Percentiles rank a stretch among this genome's conserved stretches.
These are phyloP conservation scores for Chrysocyon brachyurus DNA, from an alignment of 2,797 vertebrate genomes.

Conservation along the genomic window DNA sequence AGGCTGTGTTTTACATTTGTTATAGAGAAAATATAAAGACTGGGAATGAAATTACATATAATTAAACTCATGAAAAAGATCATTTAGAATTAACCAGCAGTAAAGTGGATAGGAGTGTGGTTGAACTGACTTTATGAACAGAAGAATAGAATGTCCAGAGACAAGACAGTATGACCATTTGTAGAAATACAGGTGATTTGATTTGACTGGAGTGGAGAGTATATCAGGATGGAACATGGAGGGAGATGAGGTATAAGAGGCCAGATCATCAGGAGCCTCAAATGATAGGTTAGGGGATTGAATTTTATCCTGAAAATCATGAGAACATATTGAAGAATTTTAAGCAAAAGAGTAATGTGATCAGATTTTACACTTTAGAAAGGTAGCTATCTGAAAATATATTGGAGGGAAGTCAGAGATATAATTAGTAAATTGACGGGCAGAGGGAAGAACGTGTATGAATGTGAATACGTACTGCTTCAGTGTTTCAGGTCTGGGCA, in stretches of 20 bases:
- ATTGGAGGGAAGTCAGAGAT: background rate
- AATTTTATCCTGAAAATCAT: constrained; percentile 38
- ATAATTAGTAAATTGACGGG: background rate
- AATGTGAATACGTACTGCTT: background rate
- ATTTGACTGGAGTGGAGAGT: background rate
- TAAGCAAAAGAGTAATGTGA: constrained; percentile 18
- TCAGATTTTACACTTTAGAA: background rate
- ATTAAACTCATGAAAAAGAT: constrained; percentile 46
- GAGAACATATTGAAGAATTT: constrained; percentile 46
- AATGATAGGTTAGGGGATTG: background rate
- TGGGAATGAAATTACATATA: constrained; percentile 18
- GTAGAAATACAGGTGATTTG: constrained; percentile 4
- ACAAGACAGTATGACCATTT: background rate
- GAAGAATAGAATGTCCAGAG: constrained; percentile 28
- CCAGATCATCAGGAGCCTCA: background rate
- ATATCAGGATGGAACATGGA: background rate
- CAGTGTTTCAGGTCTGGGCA: background rate
- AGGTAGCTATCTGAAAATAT: constrained; percentile 13
- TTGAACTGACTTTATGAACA: constrained; percentile 28
- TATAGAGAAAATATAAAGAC: constrained; percentile 44
- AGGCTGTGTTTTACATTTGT: constrained; percentile 19
- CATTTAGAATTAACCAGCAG: constrained; percentile 21
- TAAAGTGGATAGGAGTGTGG: background rate
- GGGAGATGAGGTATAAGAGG: background rate
- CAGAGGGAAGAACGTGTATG: background rate